A percentile compares a stretch with the other conserved stretches of the same genome.
Evolutionary conservation across 2,797 vertebrate species (phyloP).

Genomic region (Valencia hispanica): DNA sequence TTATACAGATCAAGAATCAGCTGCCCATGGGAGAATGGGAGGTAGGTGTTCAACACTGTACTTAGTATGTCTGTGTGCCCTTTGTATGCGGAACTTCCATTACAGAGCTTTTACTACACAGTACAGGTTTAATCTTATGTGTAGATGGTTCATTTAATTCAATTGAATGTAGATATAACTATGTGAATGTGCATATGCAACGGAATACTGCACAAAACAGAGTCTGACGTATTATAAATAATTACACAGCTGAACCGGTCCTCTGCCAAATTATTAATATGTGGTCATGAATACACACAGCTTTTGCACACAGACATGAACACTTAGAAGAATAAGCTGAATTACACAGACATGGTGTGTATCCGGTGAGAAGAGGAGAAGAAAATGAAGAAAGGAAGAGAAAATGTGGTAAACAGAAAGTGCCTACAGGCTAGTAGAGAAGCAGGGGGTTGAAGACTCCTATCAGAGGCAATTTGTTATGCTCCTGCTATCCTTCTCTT

Average conservation of each 20-base stretch:
- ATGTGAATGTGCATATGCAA: constrained; percentile 2
- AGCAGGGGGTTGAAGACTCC: constrained; percentile 69
- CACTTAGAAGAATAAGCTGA: constrained; percentile 23
- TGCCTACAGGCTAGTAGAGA: constrained; percentile 72
- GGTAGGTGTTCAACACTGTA: constrained; percentile 75
- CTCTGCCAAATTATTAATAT: constrained; percentile 9
- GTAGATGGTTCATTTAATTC: neutral
- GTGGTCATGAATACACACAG: constrained; percentile 1
- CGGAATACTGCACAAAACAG: constrained; percentile 15
- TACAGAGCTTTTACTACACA: neutral
- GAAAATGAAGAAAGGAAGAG: constrained; percentile 34
- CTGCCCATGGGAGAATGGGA: constrained; percentile 91
- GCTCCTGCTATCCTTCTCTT: constrained; percentile 66
- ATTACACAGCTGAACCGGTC: constrained; percentile 4
- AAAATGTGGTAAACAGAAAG: constrained; percentile 70
- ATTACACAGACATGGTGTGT: constrained; percentile 20
- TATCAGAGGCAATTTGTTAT: constrained; percentile 79
- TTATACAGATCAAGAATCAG: constrained; percentile 92
- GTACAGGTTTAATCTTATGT: neutral
- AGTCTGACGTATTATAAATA: constrained; percentile 5
- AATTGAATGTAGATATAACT: constrained; percentile 2
- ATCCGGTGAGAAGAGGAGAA: constrained; percentile 19
- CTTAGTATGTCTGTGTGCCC: neutral
- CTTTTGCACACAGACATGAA: constrained; percentile 2
- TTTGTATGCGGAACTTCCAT: neutral